Base-by-base conservation (phyloP, 1,140 invertebrate genomes). In the Aricia agestis region DNA sequence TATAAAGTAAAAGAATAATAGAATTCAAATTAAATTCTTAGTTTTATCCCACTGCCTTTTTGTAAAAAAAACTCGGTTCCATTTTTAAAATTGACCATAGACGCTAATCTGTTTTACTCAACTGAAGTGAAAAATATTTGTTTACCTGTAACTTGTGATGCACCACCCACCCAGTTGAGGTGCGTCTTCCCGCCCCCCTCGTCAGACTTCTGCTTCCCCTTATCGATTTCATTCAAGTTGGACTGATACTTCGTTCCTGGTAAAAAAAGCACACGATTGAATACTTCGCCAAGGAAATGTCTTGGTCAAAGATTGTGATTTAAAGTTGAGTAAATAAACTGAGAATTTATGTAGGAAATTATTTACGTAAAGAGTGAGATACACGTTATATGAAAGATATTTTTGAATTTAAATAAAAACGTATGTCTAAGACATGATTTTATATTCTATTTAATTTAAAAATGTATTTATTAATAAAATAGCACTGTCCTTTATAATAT, bases 161-260 rank as follows among this genome's bases (percentile, higher is more conserved):
- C 85, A 73, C 86, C 87, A 68, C 86, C 87, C 72, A 89, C 87
- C 89, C 89, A 91, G 80, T 86, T 90, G 74, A 89, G 83, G 76
- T 88, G 87, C 72, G 85, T 80, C 82, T 90, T 91, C 78, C 89
- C 87, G 71, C 87, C 87, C 70, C 89, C 89, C 80, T 91, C 87
- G 73, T 91, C 87, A 74, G 86, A 82, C 79, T 91, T 91, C 80
- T 90, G 89, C 83, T 90, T 89, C 67, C 85, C 85, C 76, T 89
- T 90, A 77, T 90, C 87, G 80, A 91, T 91, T 78, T 91, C 89
- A 73, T 91, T 91, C 74, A 91, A 78, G 74, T 87, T 90, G 68
- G 89, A 89, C 76, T 90, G 85, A 80, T 91, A 90, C 76, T 91
- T 91, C 69, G 82, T 88, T 78, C 89, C 89, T 91, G 82, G 57